Percentiles rank a stretch among this genome's conserved stretches.
phyloP scores from a whole-genome alignment of 2,888 invertebrate genomes.

The Dryadula phaetusa region DNA sequence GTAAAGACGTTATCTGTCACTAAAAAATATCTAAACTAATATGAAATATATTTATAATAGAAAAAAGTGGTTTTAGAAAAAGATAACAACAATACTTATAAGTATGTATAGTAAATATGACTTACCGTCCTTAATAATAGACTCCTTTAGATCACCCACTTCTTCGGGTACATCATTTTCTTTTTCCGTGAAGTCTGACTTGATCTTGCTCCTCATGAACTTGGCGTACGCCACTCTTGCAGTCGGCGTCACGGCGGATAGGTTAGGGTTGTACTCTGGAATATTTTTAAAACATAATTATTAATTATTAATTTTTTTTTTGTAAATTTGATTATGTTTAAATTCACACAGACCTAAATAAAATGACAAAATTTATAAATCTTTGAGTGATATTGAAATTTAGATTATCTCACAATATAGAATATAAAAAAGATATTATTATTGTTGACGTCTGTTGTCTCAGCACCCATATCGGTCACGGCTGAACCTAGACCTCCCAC shows the following conservation, averaged over 20 bases:
- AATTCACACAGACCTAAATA: neutral
- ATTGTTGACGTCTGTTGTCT: too few relatives aligned
- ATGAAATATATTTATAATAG: neutral
- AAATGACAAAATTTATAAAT: slow-evolving; percentile 58
- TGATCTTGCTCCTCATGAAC: slow-evolving; percentile 91
- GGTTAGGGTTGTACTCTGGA: slow-evolving; percentile 92
- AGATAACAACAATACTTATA: neutral
- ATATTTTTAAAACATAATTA: too few relatives aligned
- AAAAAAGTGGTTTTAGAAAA: neutral
- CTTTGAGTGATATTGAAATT: too few relatives aligned
- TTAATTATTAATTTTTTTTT: too few relatives aligned
- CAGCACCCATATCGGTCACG: too few relatives aligned
- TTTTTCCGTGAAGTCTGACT: slow-evolving; percentile 77
- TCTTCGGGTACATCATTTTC: slow-evolving; percentile 62
- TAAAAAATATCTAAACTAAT: neutral
- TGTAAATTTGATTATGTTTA: too few relatives aligned
- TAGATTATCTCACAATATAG: too few relatives aligned
- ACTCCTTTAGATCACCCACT: slow-evolving; percentile 56
- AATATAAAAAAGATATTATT: too few relatives aligned
- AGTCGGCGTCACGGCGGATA: slow-evolving; percentile 89
- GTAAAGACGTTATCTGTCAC: too few relatives aligned
- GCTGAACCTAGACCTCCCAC: too few relatives aligned
- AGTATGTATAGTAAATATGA: neutral
- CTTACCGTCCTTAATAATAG: slow-evolving; percentile 23
- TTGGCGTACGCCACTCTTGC: slow-evolving; percentile 94